Evolutionary conservation across 2,113 vertebrate species (phyloP).

Genomic region (Pampusana beccarii): DNA sequence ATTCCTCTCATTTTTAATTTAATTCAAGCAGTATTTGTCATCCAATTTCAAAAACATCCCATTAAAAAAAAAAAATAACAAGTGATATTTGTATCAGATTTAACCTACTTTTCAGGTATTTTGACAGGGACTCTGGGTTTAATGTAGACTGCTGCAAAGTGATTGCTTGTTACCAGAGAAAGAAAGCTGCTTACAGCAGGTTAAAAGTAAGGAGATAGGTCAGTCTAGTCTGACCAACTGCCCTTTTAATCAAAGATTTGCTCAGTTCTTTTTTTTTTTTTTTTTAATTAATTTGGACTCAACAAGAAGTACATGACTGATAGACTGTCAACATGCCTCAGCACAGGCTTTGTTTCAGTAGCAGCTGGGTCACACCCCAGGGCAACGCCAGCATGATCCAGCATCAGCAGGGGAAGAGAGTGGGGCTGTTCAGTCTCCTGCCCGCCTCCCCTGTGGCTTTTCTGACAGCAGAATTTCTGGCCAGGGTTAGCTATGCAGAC

Average conservation of each 20-base stretch:
- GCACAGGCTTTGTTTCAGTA: background rate
- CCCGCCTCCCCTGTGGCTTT: background rate
- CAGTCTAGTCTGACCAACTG: conserved; percentile 9
- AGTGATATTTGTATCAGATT: background rate
- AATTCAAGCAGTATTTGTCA: background rate
- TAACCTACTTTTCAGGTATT: conserved; percentile 17
- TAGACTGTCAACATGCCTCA: background rate
- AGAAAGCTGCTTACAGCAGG: background rate
- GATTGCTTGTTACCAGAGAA: background rate
- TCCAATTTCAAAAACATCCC: background rate
- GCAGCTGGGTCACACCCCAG: background rate
- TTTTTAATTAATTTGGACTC: background rate
- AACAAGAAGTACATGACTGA: background rate
- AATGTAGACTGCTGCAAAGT: background rate
- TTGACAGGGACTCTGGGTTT: background rate
- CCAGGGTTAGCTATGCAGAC: background rate
- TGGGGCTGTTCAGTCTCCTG: background rate
- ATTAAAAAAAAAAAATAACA: background rate
- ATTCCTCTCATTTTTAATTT: background rate
- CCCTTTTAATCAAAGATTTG: conserved; percentile 5
- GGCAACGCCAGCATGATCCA: background rate
- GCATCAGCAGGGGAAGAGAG: fast-evolving
- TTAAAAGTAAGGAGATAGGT: background rate
- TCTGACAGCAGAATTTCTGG: background rate
- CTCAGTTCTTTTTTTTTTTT: background rate